Evolutionary conservation across 2,888 invertebrate genomes (phyloP).

Genomic region (Synanthedon formicaeformis): DNA sequence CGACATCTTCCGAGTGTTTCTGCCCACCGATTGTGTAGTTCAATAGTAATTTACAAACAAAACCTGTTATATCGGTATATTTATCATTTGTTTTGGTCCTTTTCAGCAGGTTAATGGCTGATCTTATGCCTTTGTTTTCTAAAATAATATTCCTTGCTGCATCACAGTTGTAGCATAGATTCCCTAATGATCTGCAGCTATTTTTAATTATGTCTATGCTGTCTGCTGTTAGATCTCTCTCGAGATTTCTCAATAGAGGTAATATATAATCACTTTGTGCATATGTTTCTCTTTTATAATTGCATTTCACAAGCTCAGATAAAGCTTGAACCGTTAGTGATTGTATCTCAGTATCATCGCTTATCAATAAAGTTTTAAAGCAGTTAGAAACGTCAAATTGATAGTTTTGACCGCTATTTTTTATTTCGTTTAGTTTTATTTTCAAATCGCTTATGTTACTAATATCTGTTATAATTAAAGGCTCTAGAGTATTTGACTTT

Average conservation of each 20-base stretch:
- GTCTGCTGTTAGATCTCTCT: constrained; percentile 35
- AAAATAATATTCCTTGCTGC: constrained; percentile 69
- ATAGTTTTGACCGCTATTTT: constrained; percentile 51
- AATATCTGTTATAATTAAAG: constrained; percentile 50
- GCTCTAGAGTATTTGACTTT: constrained; percentile 51
- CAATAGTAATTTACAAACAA: constrained; percentile 78
- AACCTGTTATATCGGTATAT: constrained; percentile 71
- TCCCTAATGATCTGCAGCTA: constrained; percentile 85
- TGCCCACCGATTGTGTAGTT: constrained; percentile 84
- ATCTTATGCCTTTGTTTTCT: constrained; percentile 56
- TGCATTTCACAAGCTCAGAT: constrained; percentile 85
- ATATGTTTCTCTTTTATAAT: constrained; percentile 78
- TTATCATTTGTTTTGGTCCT: constrained; percentile 31
- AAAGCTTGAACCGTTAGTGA: constrained; percentile 76
- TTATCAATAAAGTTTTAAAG: constrained; percentile 47
- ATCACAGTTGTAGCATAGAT: constrained; percentile 91
- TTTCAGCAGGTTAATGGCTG: constrained; percentile 48
- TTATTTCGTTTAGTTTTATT: constrained; percentile 53
- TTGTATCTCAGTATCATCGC: constrained; percentile 61
- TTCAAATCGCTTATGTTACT: constrained; percentile 52
- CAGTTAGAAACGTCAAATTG: constrained; percentile 55
- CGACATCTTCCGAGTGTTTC: constrained; percentile 71
- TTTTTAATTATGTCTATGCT: constrained; percentile 75
- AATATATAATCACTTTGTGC: constrained; percentile 72
- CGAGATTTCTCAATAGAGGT: constrained; percentile 68